phyloP scores from a whole-genome alignment of 2,797 vertebrate genomes.

The Epinephelus malabaricus region DNA sequence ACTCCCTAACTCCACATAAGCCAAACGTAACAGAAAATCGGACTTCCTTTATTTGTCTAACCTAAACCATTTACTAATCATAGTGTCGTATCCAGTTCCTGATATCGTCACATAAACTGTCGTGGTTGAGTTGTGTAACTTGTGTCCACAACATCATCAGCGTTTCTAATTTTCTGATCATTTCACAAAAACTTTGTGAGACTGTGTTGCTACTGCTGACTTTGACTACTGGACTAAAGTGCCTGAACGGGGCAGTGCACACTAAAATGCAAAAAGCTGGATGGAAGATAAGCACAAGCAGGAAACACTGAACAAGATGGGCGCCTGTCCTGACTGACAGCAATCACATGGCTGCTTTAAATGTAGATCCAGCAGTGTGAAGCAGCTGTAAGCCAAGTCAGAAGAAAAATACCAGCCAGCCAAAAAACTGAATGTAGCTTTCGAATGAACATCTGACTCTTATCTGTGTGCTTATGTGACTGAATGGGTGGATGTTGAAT shows the following conservation, averaged over 20 bases:
- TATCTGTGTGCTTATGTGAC: slow-evolving; percentile 33
- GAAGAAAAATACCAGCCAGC: slow-evolving; percentile 56
- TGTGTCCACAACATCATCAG: slow-evolving; percentile 20
- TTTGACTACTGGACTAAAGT: slow-evolving; percentile 32
- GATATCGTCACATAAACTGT: background rate
- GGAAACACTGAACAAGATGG: slow-evolving; percentile 80
- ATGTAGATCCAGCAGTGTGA: slow-evolving; percentile 54
- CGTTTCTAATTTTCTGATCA: slow-evolving; percentile 37
- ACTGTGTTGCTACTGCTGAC: slow-evolving; percentile 25
- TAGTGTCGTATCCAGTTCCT: slow-evolving; percentile 13
- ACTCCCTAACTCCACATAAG: slow-evolving; percentile 3
- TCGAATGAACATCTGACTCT: slow-evolving; percentile 51
- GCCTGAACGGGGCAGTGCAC: slow-evolving; percentile 63
- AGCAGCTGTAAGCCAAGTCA: slow-evolving; percentile 65
- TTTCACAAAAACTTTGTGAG: slow-evolving; percentile 49
- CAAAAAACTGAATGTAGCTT: slow-evolving; percentile 38
- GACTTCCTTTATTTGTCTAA: slow-evolving; percentile 2
- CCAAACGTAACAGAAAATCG: slow-evolving; percentile 28
- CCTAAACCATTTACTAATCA: slow-evolving; percentile 10
- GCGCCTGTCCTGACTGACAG: slow-evolving; percentile 59
- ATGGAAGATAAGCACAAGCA: slow-evolving; percentile 84
- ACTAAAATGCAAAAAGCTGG: slow-evolving; percentile 78
- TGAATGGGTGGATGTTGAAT: slow-evolving; percentile 38
- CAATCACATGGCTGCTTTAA: slow-evolving; percentile 51
- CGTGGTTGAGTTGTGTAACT: background rate